phyloP scores from a whole-genome alignment of 2,888 invertebrate species.

The Blastobasis lacticolella region DNA sequence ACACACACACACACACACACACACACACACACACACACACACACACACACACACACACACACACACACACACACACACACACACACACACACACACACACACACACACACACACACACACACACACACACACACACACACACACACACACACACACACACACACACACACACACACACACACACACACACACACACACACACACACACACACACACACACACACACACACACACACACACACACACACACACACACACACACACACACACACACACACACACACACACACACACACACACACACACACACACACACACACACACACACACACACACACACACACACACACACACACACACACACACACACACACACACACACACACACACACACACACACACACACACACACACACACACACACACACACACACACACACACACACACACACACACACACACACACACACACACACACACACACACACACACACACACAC shows the following conservation, averaged over 20 bases:
- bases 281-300: neutral
- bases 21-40: neutral
- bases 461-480: neutral
- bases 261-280: neutral
- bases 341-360: neutral
- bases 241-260: neutral
- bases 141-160: neutral
- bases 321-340: neutral
- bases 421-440: neutral
- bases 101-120: neutral
- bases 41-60: neutral
- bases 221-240: neutral
- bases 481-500: neutral
- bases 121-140: neutral
- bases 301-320: neutral
- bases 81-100: neutral
- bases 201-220: neutral
- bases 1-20: neutral
- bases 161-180: neutral
- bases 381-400: neutral
- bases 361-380: neutral
- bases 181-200: neutral
- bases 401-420: neutral
- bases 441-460: neutral
- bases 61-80: neutral